Base-by-base conservation (phyloP, 2,888 invertebrate species). In the Bedellia somnulentella region DNA sequence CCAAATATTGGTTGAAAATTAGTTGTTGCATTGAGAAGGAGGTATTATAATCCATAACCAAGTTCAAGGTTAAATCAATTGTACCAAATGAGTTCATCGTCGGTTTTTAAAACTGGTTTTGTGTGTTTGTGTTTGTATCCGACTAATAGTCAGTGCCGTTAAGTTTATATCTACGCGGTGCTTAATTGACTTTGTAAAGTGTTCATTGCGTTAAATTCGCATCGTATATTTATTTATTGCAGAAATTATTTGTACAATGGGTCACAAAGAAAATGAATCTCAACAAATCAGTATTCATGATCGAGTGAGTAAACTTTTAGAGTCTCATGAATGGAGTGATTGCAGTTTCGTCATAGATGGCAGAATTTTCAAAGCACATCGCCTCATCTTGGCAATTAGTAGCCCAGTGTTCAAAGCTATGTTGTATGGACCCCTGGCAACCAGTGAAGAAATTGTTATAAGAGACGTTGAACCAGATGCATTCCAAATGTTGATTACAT, bases 331-430 rank as follows among this genome's bases (percentile, higher is more conserved):
- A 45, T 79, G 77, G 76, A 79, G 78, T 43, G 83, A 83, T 47
- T 83, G 83, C 45, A 68, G 62, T 33, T 83, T 83, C 44, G 56
- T 62, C 36, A 75, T 82, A 21, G 62, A 63, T 35, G 71, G 67
- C 21, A 62, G 61, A 46, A 59, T 60, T 41, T 66, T 82, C 31
- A 67, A 67, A 46, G 82, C 81, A 26, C 83, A 84, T 47, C 81
- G 80, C 56, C 53, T 83, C 33, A 77, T 84, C 38, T 48, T 85
- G 41, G 81, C 82, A n/a, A 78, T 80, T 34, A 79, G 79, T 42
- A 84, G 84, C 48, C 83, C 83, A 5, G 84, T 85, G 18, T 85
- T 85, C 61, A 82, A 83, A 55, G 82, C 80, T 15, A 82, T 85
- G 82, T 76, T 84, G 37, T 84, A 78, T 56, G 85, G 85, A 1